Conservation (phyloP, 2,797 vertebrate genomes). For the Microchirus variegatus region DNA sequence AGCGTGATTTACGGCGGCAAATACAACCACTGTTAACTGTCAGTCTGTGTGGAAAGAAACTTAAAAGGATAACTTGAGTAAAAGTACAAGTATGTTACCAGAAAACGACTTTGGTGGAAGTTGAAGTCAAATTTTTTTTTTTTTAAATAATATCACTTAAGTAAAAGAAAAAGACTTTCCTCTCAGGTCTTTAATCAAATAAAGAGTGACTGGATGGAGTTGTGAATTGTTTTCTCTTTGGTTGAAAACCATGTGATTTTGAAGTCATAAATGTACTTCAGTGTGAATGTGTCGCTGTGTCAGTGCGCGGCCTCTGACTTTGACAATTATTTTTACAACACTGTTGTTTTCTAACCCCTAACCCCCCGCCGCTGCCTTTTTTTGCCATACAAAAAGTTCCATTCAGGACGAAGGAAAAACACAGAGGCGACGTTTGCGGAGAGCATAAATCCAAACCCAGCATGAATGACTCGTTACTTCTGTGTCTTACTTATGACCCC, state of each 20-base stretch:
- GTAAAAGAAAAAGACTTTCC: background rate
- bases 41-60: too few species aligned
- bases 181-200: too few species aligned
- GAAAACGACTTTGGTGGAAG: too few species aligned
- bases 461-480: conserved; percentile 46
- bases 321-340: conserved; percentile 57
- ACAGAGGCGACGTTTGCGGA: conserved; percentile 9
- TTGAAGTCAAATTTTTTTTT: too few species aligned
- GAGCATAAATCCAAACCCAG: conserved; percentile 55
- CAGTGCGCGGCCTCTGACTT: conserved; percentile 22
- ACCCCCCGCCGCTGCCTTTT: conserved; percentile 16
- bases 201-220: background rate
- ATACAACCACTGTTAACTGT: conserved; percentile 37
- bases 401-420: conserved; percentile 65
- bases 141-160: too few species aligned
- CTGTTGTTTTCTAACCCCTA: conserved; percentile 17
- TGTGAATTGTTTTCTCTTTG: background rate
- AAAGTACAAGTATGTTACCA: too few species aligned
- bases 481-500: conserved; percentile 36
- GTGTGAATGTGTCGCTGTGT: too few species aligned
- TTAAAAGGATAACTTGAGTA: too few species aligned
- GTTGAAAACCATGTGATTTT: conserved; percentile 2
- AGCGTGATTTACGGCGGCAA: conserved; percentile 54
- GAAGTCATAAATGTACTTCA: conserved; percentile 25
- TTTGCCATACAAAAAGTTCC: conserved; percentile 51